phyloP scores from a whole-genome alignment of 2,113 vertebrate species.

The Gnathonemus longibarbis region DNA sequence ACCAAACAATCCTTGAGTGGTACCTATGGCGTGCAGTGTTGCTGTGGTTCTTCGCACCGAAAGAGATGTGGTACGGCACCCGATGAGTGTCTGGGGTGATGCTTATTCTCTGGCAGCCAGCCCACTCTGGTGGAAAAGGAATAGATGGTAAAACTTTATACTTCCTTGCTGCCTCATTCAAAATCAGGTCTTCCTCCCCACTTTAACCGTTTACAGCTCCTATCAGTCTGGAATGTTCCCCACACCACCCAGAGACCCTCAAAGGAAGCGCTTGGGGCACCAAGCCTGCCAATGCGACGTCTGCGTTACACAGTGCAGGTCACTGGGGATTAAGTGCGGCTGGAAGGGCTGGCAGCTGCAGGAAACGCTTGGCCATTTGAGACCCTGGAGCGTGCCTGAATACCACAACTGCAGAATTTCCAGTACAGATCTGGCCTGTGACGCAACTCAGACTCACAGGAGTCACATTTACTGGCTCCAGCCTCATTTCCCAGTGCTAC shows the following conservation, averaged over 20 bases:
- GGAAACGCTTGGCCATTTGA: neutral
- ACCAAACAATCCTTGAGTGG: neutral
- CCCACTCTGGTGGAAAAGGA: slow-evolving; percentile 73
- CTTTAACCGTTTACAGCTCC: neutral
- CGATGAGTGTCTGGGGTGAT: slow-evolving; percentile 88
- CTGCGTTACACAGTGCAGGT: neutral
- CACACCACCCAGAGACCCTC: neutral
- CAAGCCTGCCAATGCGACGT: neutral
- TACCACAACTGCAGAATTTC: neutral
- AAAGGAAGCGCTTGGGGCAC: neutral
- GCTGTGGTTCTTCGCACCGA: slow-evolving; percentile 70
- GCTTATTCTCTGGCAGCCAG: slow-evolving; percentile 82
- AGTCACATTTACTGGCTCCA: neutral
- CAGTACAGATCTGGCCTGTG: neutral
- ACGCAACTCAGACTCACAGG: neutral
- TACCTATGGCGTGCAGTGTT: slow-evolving; percentile 71
- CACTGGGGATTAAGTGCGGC: neutral
- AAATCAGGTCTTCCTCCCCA: neutral
- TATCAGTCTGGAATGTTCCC: neutral
- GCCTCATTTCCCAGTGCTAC: neutral
- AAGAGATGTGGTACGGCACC: slow-evolving; percentile 90
- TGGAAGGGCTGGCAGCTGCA: neutral
- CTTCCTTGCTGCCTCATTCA: neutral
- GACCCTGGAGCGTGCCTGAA: neutral
- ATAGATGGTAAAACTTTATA: neutral